Conservation (phyloP, 1,140 invertebrate species). For the Proales similis region DNA sequence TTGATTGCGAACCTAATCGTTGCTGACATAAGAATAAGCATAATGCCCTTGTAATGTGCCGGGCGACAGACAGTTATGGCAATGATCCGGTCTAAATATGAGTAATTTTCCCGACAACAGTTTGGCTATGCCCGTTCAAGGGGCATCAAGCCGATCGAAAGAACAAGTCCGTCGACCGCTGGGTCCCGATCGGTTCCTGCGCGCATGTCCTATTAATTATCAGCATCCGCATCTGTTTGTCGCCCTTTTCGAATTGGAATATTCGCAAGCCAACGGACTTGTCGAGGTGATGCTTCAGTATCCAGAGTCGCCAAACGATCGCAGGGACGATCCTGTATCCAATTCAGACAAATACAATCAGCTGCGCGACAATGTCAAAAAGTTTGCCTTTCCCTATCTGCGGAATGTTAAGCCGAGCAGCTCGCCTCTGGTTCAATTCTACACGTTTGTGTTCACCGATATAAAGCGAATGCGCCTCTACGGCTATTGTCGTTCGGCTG, state of each 20-base stretch:
- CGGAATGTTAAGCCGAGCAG: background rate
- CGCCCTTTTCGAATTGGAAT: slow-evolving; percentile 26
- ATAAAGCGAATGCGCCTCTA: slow-evolving; percentile 24
- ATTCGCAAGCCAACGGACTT: background rate
- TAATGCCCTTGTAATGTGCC: too few relatives aligned
- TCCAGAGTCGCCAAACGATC: slow-evolving; percentile 14
- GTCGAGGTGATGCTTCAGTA: slow-evolving; percentile 20
- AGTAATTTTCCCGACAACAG: too few relatives aligned
- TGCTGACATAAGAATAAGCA: too few relatives aligned
- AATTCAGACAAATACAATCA: background rate
- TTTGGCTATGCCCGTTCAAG: too few relatives aligned
- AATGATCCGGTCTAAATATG: too few relatives aligned
- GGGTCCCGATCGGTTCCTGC: slow-evolving; percentile 16
- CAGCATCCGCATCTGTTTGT: slow-evolving; percentile 12
- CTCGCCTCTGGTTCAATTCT: slow-evolving; percentile 23
- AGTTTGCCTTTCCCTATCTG: slow-evolving; percentile 29
- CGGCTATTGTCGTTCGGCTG: slow-evolving; percentile 28
- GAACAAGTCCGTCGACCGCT: too few relatives aligned
- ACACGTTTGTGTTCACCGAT: slow-evolving; percentile 33
- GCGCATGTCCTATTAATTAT: slow-evolving; percentile 34
- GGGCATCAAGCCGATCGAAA: too few relatives aligned
- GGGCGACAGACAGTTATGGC: too few relatives aligned
- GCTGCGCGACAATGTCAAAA: slow-evolving; percentile 16
- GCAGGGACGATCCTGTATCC: slow-evolving; percentile 1
- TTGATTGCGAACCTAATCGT: too few relatives aligned